Conservation (phyloP, 1,140 invertebrate species). For the Euura saliciscinereae region DNA sequence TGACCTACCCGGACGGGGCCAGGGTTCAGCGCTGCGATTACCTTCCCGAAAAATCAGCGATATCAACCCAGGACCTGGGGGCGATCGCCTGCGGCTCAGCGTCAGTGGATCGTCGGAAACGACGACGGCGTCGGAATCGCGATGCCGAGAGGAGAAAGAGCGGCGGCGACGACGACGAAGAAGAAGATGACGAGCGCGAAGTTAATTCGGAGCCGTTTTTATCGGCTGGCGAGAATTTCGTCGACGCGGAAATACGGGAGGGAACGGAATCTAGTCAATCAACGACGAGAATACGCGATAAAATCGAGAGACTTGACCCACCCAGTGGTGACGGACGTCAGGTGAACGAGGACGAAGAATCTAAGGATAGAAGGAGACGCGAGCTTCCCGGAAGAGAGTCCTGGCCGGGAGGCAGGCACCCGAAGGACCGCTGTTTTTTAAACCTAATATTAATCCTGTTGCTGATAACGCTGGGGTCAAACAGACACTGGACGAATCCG, state of each 20-base stretch:
- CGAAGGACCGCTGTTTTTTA: constrained; percentile 30
- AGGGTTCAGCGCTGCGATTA: constrained; percentile 49
- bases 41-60: constrained; percentile 29
- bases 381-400: background rate
- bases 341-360: too few relatives aligned
- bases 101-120: too few relatives aligned
- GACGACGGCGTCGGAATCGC: too few relatives aligned
- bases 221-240: too few relatives aligned
- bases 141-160: too few relatives aligned
- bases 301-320: background rate
- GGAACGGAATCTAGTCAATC: too few relatives aligned
- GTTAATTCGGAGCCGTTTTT: too few relatives aligned
- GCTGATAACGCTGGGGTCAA: constrained; percentile 40
- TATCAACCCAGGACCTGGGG: constrained; percentile 21
- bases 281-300: too few relatives aligned
- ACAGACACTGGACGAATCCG: constrained; percentile 23
- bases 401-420: background rate
- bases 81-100: constrained; percentile 17
- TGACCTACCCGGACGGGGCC: constrained; percentile 48
- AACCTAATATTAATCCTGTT: constrained; percentile 41
- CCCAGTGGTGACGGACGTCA: background rate
- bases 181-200: too few relatives aligned
- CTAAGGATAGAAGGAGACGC: too few relatives aligned
- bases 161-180: too few relatives aligned
- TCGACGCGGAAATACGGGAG: too few relatives aligned